phyloP scores from a whole-genome alignment of 1,140 invertebrate species.

The Leptinotarsa lineolata region DNA sequence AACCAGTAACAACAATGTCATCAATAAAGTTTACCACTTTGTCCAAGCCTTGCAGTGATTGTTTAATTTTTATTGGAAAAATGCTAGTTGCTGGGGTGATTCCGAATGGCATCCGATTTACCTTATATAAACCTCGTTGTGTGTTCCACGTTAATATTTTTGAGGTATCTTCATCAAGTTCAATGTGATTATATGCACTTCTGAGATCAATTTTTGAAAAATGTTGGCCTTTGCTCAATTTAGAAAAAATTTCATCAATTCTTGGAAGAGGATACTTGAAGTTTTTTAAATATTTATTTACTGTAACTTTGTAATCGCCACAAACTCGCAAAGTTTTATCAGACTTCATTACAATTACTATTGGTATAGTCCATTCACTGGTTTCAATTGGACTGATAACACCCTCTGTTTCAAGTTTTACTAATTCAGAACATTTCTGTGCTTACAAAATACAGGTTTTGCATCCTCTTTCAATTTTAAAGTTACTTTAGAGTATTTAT shows the following conservation, averaged over 20 bases:
- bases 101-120: background rate
- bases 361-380: too few species aligned
- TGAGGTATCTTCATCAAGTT: background rate
- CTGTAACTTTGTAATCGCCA: too few species aligned
- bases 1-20: background rate
- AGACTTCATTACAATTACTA: too few species aligned
- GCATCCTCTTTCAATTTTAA: too few species aligned
- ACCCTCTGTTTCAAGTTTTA: too few species aligned
- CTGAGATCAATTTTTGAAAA: background rate
- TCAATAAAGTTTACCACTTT: background rate
- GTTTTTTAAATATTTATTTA: too few species aligned
- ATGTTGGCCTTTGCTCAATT: background rate
- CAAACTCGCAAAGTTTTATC: too few species aligned
- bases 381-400: too few species aligned
- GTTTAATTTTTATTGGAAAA: background rate
- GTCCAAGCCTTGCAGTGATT: background rate
- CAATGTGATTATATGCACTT: background rate
- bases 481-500: too few species aligned
- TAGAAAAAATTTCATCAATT: background rate
- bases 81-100: background rate
- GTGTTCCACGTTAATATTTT: background rate
- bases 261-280: background rate
- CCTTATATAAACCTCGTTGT: background rate
- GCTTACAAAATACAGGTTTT: too few species aligned
- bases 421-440: too few species aligned